Conservation (phyloP, 2,113 vertebrate genomes). For the Petaurus breviceps region DNA sequence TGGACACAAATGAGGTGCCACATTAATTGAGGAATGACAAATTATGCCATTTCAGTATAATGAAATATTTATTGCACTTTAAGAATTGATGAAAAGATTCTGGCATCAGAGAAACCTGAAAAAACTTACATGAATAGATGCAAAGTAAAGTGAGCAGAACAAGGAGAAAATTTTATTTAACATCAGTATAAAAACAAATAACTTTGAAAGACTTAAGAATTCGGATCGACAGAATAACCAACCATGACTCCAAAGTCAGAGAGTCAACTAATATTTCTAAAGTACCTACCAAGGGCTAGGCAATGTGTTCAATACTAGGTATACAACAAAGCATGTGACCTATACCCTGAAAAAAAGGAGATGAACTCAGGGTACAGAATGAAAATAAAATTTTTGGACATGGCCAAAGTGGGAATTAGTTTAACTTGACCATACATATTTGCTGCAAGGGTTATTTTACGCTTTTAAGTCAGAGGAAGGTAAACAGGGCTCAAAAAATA, state of each 20-base stretch:
- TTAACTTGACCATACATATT: not conserved
- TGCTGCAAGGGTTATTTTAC: not conserved
- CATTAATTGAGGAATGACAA: not conserved
- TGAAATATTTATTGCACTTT: not conserved
- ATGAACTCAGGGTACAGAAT: not conserved
- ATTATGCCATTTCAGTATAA: not conserved
- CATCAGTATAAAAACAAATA: not conserved
- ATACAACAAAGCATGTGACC: not conserved
- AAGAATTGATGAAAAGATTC: not conserved
- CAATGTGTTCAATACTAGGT: not conserved
- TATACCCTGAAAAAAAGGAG: not conserved
- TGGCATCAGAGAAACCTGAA: not conserved
- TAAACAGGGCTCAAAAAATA: not conserved
- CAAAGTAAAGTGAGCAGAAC: not conserved
- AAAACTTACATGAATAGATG: not conserved
- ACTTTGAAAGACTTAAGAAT: not conserved
- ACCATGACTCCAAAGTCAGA: not conserved
- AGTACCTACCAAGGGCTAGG: not conserved
- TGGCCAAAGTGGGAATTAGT: not conserved
- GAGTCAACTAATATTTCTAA: not conserved
- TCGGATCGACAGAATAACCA: not conserved
- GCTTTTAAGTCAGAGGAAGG: not conserved
- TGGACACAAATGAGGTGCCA: not conserved
- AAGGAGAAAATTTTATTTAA: not conserved
- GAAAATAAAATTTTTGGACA: not conserved